Evolutionary conservation across 2,113 vertebrate genomes (phyloP), one percentile per base, ranked within the genome.

Genomic region (Coregonus clupeaformis): DNA sequence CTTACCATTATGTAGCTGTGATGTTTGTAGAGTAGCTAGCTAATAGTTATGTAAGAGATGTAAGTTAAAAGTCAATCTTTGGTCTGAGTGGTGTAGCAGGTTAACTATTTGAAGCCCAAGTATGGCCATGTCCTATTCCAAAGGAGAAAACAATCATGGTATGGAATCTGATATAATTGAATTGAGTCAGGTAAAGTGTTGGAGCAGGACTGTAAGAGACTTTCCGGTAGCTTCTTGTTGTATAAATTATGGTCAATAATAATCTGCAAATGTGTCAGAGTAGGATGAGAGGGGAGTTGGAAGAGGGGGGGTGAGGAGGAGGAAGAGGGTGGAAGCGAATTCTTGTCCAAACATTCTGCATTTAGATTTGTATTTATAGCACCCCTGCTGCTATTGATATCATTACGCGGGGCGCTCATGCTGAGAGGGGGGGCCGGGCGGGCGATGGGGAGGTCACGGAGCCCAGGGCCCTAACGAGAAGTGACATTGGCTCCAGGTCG

Each of bases 401-500:
- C 92, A 94, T 94, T 93, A 93, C 86, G 89, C 90, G 68, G 86
- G 87, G 91, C 81, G 82, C 89, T 88, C 92, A 89, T 87, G 90
- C 92, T 89, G 90, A 73, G 91, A 89, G 86, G 81, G 89, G 88
- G 90, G 87, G 84, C 79, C 66, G 84, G 84, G 74, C 78, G 84
- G 88, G 88, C 86, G 86, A 78, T 22, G 70, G 83, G 90, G 88
- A 89, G 91, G 90, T 93, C 87, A 89, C 36, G 80, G 86, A 85
- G 85, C 87, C 73, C 65, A 80, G 82, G 80, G 88, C 84, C 85
- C 82, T 94, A 93, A 94, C 84, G 83, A 93, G 92, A 93, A 85
- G 88, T 91, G 93, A 94, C 92, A 93, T 85, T 94, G 94, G 93
- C 93, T 94, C 93, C 94, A 93, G 92, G 90, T 92, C 90, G 89